Evolutionary conservation across 2,113 vertebrate genomes (phyloP).

Genomic region (Oreotrochilus melanogaster): DNA sequence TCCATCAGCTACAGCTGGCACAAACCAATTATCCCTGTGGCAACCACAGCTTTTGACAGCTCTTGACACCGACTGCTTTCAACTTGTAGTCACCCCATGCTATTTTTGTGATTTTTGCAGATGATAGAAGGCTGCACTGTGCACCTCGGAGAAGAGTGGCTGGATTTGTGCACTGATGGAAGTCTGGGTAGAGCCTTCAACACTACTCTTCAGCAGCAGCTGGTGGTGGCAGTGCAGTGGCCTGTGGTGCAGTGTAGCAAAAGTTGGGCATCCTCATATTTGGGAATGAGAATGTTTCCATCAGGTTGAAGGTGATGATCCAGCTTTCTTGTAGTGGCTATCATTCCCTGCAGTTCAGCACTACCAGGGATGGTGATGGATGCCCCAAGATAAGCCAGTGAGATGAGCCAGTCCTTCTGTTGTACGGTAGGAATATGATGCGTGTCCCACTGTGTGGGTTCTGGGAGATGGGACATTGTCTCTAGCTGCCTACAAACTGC

Average conservation of each 20-base stretch:
- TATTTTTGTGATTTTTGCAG: conserved; percentile 12
- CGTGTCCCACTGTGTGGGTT: fast-evolving
- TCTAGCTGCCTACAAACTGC: fast-evolving
- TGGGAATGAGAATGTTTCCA: not conserved
- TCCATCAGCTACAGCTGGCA: conserved; percentile 61
- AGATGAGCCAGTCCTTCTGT: not conserved
- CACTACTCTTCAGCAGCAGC: not conserved
- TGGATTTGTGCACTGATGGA: not conserved
- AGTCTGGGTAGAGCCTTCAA: not conserved
- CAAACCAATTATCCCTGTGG: conserved; percentile 68
- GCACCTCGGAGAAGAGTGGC: not conserved
- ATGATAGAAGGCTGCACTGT: not conserved
- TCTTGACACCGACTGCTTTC: conserved; percentile 35
- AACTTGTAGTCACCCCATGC: not conserved
- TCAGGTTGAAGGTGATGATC: not conserved
- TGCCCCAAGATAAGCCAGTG: not conserved
- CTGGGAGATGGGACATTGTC: not conserved
- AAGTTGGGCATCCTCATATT: not conserved
- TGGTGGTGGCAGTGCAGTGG: fast-evolving
- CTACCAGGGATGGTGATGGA: not conserved
- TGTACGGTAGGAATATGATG: not conserved
- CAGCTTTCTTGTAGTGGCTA: not conserved
- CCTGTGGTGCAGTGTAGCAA: fast-evolving
- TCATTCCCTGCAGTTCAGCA: not conserved
- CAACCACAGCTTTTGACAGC: conserved; percentile 59